Evolutionary conservation across 2,888 invertebrate genomes (phyloP), one percentile per base, ranked within the genome.

Genomic region (Cheilosia grossa): DNA sequence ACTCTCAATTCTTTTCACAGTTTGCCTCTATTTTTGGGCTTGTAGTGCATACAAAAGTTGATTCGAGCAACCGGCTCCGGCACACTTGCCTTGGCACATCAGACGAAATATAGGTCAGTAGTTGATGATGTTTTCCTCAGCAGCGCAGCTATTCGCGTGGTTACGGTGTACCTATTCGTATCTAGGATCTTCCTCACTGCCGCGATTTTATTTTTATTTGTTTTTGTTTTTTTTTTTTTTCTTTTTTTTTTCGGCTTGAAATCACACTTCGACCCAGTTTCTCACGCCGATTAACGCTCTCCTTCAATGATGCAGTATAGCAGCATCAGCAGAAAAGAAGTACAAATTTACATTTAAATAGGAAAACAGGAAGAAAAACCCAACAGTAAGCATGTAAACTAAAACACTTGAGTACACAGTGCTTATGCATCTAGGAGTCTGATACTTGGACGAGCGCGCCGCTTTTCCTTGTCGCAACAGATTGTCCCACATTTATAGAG

Each of bases 231-330:
- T 10, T 37, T 9, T 59, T 64, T 72, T 3, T 10, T 37, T 9
- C 37, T 17, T 40, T 2, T 21, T 59, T 27, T 27, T 27, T 83
- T 75, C 33, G 75, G 81, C 56, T 75, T 67, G 67, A 67, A 81
- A 85, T 81, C 85, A 81, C 72, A 85, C 63, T 85, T 81, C 77
- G 85, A 85, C 85, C 85, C 61, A 85, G 85, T 85, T 82, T 75
- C 81, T 61, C 66, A 81, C 72, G 61, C 61, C 81, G 85, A 85
- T 85, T 85, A 85, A 72, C 72, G 75, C 72, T 81, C 59, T 85
- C 70, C 54, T 70, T 74, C 44, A 40, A 58, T 66, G 69, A 64
- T 80, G 64, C 64, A 37, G 61, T 19, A 49, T 3, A 24, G 47
- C 51, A 51, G 33, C 61, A 72, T 42, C 47, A 74, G 33, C 49